Conservation (phyloP, 2,797 vertebrate species). For the Phalanger gymnotis region DNA sequence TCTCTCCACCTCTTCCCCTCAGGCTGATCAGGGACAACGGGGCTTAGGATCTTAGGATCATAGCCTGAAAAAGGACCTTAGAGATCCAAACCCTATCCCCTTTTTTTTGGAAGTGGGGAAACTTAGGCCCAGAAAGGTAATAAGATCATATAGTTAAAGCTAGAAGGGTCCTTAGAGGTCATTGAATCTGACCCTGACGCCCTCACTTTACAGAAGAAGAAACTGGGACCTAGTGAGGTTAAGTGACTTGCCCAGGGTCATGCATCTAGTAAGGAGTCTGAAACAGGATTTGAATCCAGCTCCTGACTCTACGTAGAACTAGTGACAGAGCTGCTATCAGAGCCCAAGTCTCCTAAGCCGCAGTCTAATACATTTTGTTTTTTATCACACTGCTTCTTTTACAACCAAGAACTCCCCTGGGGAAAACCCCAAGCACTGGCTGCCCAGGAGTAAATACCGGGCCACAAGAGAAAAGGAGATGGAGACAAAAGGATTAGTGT, state of each 20-base stretch:
- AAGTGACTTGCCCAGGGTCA: background rate
- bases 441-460: constrained; percentile 2
- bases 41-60: background rate
- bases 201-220: background rate
- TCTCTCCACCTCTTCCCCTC: background rate
- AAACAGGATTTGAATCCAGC: background rate
- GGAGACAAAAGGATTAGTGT: background rate
- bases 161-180: background rate
- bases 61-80: background rate
- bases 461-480: background rate
- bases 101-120: background rate
- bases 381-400: background rate
- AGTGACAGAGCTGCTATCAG: background rate
- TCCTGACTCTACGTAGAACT: background rate
- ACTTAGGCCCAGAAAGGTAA: background rate
- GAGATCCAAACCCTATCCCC: background rate
- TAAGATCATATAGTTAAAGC: background rate
- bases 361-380: background rate
- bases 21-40: background rate
- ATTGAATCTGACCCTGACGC: background rate
- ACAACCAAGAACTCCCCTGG: background rate
- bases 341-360: background rate
- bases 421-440: background rate
- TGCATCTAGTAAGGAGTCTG: background rate
- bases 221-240: background rate